phyloP scores from a whole-genome alignment of 1,140 invertebrate species.

The Dinoponera quadriceps region DNA sequence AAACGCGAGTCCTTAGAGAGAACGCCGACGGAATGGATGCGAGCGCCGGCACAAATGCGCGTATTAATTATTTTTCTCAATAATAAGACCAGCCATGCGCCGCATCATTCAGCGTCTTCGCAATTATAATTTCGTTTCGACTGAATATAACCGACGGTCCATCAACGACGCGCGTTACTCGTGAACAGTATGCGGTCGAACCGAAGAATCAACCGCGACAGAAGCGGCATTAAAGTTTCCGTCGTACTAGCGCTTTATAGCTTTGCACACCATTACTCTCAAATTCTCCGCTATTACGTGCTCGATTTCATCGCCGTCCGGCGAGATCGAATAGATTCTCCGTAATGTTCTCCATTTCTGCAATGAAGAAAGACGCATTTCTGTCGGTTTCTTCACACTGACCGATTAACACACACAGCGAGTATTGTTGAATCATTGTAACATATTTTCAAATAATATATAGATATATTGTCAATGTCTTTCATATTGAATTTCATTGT shows the following conservation, averaged over 20 bases:
- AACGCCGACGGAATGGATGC: neutral
- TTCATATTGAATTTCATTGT: too few species aligned
- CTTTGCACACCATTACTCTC: conserved; percentile 14
- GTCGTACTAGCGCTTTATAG: conserved; percentile 23
- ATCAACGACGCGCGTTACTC: conserved; percentile 25
- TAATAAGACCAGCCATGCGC: conserved; percentile 18
- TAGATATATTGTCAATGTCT: too few species aligned
- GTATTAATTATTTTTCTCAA: conserved; percentile 58
- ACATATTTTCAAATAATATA: neutral
- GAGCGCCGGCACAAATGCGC: conserved; percentile 41
- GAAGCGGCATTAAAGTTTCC: conserved; percentile 36
- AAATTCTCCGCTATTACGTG: neutral
- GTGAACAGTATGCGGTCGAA: neutral
- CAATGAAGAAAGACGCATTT: neutral
- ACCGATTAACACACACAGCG: neutral
- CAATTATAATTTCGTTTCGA: conserved; percentile 50
- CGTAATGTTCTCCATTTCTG: neutral
- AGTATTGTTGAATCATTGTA: neutral
- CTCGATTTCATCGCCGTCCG: conserved; percentile 4
- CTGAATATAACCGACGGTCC: conserved; percentile 4
- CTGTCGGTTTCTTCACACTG: neutral
- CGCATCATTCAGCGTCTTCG: conserved; percentile 41
- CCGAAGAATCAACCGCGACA: conserved; percentile 37
- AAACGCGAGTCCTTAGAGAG: conserved; percentile 26
- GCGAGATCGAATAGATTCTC: neutral